A percentile compares a stretch with the other conserved stretches of the same genome.
Evolutionary conservation across 2,888 invertebrate species (phyloP).

Genomic region (Platycheirus albimanus): DNA sequence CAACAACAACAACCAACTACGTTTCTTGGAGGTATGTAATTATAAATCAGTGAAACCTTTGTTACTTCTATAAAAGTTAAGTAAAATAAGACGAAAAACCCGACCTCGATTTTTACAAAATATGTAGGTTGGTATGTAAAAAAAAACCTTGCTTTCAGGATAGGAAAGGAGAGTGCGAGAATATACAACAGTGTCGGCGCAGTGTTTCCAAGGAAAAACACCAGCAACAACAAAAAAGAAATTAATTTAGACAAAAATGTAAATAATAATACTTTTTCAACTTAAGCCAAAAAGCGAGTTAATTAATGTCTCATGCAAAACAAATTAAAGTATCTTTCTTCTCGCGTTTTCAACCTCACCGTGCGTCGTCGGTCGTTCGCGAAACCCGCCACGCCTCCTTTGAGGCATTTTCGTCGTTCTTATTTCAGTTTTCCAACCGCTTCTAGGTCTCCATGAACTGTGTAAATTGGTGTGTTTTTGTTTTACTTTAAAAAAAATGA

Average conservation of each 20-base stretch:
- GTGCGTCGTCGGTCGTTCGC: not conserved
- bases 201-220: too few relatives aligned
- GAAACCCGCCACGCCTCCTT: not conserved
- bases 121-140: too few relatives aligned
- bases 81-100: too few relatives aligned
- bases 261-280: slow-evolving; percentile 54
- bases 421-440: slow-evolving; percentile 12
- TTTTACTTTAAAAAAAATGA: not conserved
- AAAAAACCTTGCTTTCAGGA: too few relatives aligned
- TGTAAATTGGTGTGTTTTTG: slow-evolving; percentile 41
- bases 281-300: slow-evolving; percentile 44
- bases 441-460: not conserved
- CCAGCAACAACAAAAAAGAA: slow-evolving; percentile 2
- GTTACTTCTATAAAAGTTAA: too few relatives aligned
- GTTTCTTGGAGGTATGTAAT: not conserved
- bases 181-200: too few relatives aligned
- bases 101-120: too few relatives aligned
- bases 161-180: too few relatives aligned
- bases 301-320: slow-evolving; percentile 67
- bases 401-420: not conserved
- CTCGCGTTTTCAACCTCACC: slow-evolving; percentile 11
- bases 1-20: slow-evolving; percentile 1
- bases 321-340: slow-evolving; percentile 58
- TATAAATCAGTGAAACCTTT: slow-evolving; percentile 27
- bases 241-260: slow-evolving; percentile 68